Evolutionary conservation across 2,113 vertebrate species (phyloP), one percentile per base, ranked within the genome.

Genomic region (Eptesicus fuscus): DNA sequence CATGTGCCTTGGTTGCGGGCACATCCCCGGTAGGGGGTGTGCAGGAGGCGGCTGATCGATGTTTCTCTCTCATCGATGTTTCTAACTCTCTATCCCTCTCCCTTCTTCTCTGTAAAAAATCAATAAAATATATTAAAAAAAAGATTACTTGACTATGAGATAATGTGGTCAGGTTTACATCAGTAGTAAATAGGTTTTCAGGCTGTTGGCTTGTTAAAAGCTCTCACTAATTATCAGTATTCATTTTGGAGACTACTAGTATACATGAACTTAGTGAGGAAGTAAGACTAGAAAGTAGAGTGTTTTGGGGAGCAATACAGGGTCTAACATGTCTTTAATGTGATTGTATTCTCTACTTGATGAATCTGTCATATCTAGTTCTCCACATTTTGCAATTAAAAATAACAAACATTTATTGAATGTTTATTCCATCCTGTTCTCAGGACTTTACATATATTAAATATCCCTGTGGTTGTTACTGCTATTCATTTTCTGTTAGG

Each of bases 111-210:
- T n/a, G n/a, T n/a, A n/a, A n/a, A n/a, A n/a, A n/a, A n/a, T n/a
- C n/a, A n/a, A n/a, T n/a, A n/a, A n/a, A n/a, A n/a, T n/a, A n/a
- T n/a, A n/a, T n/a, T n/a, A n/a, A n/a, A 94, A 93, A 83, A 78
- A 40, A 88, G 10, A 74, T 94, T 83, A 91, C 32, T 92, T 92
- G 56, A 89, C 37, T 83, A 0, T 87, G 71, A 95, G 59, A 88
- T 92, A 79, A 83, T 88, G 7, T 93, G 78, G 77, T 90, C 61
- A 79, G 53, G 88, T 90, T 83, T 90, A 67, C 59, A 59, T 90
- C 56, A 79, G 9, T 89, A 90, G 69, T 88, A 84, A 65, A 74
- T 86, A 61, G 84, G 7, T 67, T 91, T 82, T n/a, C 8, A 78
- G 20, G 7, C 35, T 89, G 6, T 88, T 90, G 71, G 17, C 79